phyloP scores from a whole-genome alignment of 2,888 invertebrate species.

The Lathronympha strigana region DNA sequence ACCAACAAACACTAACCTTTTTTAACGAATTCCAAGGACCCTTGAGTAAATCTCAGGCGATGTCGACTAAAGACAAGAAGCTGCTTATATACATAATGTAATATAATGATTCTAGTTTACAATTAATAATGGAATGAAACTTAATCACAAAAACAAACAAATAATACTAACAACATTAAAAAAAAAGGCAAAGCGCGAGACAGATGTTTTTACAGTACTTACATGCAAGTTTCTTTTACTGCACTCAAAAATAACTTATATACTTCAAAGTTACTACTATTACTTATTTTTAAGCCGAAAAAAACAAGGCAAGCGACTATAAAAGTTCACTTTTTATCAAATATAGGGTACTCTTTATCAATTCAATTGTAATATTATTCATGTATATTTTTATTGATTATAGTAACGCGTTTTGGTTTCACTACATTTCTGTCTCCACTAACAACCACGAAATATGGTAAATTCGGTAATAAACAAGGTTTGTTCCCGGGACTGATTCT shows the following conservation, averaged over 20 bases:
- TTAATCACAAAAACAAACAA: constrained; percentile 21
- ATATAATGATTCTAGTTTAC: constrained; percentile 20
- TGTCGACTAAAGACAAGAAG: constrained; percentile 15
- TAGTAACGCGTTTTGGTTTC: background rate
- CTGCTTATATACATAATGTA: constrained; percentile 7
- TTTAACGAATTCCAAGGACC: background rate
- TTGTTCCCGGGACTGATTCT: too few species aligned
- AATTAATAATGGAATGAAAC: constrained; percentile 32
- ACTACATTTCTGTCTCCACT: background rate
- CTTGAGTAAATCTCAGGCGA: background rate
- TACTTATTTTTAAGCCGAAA: background rate
- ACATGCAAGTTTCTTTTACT: background rate
- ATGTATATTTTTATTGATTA: background rate
- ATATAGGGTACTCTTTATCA: background rate
- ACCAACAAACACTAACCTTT: background rate
- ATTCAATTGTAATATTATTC: background rate
- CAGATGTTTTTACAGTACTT: background rate
- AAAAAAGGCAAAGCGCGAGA: background rate
- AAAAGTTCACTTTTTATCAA: background rate
- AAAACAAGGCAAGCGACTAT: background rate
- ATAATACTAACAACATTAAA: constrained; percentile 6
- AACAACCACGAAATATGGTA: background rate
- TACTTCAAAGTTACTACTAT: background rate
- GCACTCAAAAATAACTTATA: background rate
- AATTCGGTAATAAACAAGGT: constrained; percentile 10